Base-by-base conservation (phyloP, 2,888 invertebrate species). In the Stenoptilia bipunctidactyla region DNA sequence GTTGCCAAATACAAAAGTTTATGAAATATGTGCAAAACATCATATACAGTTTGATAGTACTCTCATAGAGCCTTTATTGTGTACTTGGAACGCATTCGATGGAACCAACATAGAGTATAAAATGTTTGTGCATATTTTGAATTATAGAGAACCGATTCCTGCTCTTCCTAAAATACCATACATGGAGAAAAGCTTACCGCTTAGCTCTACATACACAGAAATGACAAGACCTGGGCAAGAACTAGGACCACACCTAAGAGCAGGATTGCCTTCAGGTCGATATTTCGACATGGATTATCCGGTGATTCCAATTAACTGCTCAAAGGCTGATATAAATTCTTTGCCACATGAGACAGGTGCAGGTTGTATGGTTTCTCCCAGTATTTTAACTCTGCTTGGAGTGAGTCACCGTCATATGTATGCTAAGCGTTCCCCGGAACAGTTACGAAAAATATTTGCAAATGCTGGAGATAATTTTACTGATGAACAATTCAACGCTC, bases 381-480 rank as follows among this genome's bases (percentile, higher is more conserved):
- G 59, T 44, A 10, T 47, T 6, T 46, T 62, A 1, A 59, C 64
- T 5, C 12, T 40, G 12, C 34, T 50, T 8, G 52, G 56, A 12
- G 39, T 67, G 1, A 60, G 40, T 13, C 67, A 68, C 43, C 52
- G 61, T 8, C 65, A 67, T 33, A 53, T 66, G 60, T 65, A 52
- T 42, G 47, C 51, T 1, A 50, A 45, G 34, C 50, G 61, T 13
- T 46, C 54, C 2, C 51, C 55, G 20, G 43, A 52, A 6, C 37
- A 48, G 0, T 38, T 85, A 1, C 65, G 57, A 44, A 61, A 43
- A 39, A 59, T 85, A 2, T 85, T 85, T 48, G 68, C 74, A 52
- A 66, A 61, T 30, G 48, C 66, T 9, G 82, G 79, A 0, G 69
- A 71, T 45, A 48, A 56, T 25, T 71, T 85, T 38, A 61, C 66